Evolutionary conservation across 2,888 invertebrate species (phyloP), one percentile per base, ranked within the genome.

Genomic region (Agelastica alni): DNA sequence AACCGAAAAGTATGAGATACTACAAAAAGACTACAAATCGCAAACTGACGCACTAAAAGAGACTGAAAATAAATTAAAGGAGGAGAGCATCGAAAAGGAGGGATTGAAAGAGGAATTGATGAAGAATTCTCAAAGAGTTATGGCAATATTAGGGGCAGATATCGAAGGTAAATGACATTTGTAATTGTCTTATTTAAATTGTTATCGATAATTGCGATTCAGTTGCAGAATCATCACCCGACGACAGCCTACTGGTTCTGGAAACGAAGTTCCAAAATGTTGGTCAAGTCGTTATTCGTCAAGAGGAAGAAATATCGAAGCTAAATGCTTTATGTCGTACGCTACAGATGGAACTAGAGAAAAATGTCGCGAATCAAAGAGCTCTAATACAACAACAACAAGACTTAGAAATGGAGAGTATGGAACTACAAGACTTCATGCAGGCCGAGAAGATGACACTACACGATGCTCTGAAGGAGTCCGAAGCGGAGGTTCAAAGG

Each of bases 401-500:
- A 55, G 90, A 90, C 67, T 81, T 88, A 16, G 92, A 93, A 74
- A 83, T 83, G 13, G 93, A 93, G 73, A 86, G 90, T 18, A 81
- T 82, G 2, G 93, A 94, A 76, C 81, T 93, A 78, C 91, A 92
- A 72, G 93, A 93, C 70, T 94, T 94, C 74, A 81, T 93, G 59
- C 90, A 91, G 66, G 88, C 89, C 6, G 93, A 94, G 77, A 93
- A 93, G 67, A 83, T 85, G 3, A 87, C 91, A 5, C 80, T 93
- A 63, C 83, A 85, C 14, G 92, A 93, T 70, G 87, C 91, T 1
- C 79, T 93, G 34, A 84, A 85, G 31, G 93, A 93, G 62, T 80
- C 88, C 1, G 93, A 93, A 76, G 72, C 75, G 1, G 88, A 89
- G 73, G 80, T 85, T 5, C 67, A 69, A 44, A 69, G 69, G 47